Evolutionary conservation across 2,888 invertebrate genomes (phyloP).

Genomic region (Hipparchia sbordonii): DNA sequence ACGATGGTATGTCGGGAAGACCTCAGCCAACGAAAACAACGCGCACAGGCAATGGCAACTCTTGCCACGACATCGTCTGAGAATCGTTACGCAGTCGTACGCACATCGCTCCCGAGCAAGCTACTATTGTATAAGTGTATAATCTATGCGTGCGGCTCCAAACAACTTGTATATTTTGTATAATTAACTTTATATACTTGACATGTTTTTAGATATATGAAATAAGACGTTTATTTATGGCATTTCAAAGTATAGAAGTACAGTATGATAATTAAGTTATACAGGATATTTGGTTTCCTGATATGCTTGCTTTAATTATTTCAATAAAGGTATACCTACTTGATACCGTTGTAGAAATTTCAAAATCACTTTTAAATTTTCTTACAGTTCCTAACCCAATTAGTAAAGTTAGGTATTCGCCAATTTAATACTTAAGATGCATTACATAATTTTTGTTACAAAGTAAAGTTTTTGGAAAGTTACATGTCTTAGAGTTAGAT

Average conservation of each 20-base stretch:
- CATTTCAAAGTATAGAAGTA: neutral
- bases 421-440: neutral
- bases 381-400: neutral
- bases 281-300: neutral
- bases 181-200: neutral
- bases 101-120: slow-evolving; percentile 57
- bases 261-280: neutral
- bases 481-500: neutral
- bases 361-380: neutral
- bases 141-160: slow-evolving; percentile 35
- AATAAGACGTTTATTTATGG: neutral
- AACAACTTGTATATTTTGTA: slow-evolving; percentile 8
- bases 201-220: neutral
- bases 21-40: slow-evolving; percentile 86
- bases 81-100: slow-evolving; percentile 68
- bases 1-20: slow-evolving; percentile 69
- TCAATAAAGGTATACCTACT: neutral
- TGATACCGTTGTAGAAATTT: neutral
- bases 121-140: slow-evolving; percentile 61
- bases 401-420: neutral
- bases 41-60: slow-evolving; percentile 86
- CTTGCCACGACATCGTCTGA: slow-evolving; percentile 83
- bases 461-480: neutral
- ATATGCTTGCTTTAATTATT: neutral
- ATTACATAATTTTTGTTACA: neutral